Evolutionary conservation across 2,113 vertebrate genomes (phyloP), one percentile per base, ranked within the genome.

Genomic region (Silurus asotus): DNA sequence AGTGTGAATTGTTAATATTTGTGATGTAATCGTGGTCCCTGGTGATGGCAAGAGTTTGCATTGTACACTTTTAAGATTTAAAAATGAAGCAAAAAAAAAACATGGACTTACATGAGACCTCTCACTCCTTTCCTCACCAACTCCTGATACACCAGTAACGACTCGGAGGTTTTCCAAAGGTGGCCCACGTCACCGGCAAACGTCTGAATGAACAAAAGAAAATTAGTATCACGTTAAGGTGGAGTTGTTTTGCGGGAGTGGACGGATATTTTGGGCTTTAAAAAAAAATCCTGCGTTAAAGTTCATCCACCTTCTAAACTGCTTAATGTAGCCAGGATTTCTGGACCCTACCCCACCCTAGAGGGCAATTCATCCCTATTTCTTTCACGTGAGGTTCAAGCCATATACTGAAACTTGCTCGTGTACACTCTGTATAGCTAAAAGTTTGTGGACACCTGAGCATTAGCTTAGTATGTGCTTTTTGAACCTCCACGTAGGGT

Each of bases 181-280:
- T 99, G 97, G 77, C 97, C 97, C 0, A 98, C 94, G 14, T 98
- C 95, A 0, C 97, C 97, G 28, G 97, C 98, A 89, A 98, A 94
- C 25, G 96, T 96, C 98, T 99, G 90, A 14, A 76, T 0, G 80
- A 51, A 62, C 59, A 84, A 82, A 5, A 25, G 65, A 87, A 82
- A 3, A 28, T 84, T 13, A 15, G 10, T 11, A 28, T 45, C 37
- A 62, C 37, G 10, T n/a, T 23, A 61, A 25, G 8, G 7, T 5
- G 2, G 25, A 19, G 7, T n/a, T 20, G 45, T 65, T n/a, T 48
- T 76, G 8, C 65, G 49, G n/a, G 53, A n/a, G 1, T 23, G 23
- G 19, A 37, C 8, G 3, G 5, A 75, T 9, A 15, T 75, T n/a
- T n/a, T 53, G n/a, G 11, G 19, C 8, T 20, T 3, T n/a, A n/a